A percentile compares a stretch with the other conserved stretches of the same genome.
phyloP scores from a whole-genome alignment of 2,113 vertebrate species.

The Elephas maximus region DNA sequence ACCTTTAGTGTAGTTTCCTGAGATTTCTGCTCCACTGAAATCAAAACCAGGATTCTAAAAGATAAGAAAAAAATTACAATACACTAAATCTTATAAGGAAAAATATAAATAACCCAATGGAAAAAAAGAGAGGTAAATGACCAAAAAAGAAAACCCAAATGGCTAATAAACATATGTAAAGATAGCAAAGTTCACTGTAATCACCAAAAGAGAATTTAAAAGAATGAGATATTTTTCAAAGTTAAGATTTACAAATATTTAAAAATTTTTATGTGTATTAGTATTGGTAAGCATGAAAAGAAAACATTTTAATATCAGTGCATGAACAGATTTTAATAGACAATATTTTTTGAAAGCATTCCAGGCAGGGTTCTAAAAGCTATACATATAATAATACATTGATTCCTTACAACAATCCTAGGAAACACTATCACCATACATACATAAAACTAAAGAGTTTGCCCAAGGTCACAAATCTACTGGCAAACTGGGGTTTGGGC shows the following conservation, averaged over 20 bases:
- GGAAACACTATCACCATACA: background rate
- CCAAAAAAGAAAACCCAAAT: slow-evolving; percentile 4
- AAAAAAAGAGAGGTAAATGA: slow-evolving; percentile 29
- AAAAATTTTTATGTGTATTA: background rate
- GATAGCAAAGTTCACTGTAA: background rate
- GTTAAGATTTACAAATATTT: slow-evolving; percentile 40
- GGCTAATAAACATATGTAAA: slow-evolving; percentile 31
- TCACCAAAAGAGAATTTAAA: slow-evolving; percentile 36
- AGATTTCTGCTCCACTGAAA: slow-evolving; percentile 99
- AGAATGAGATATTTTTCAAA: background rate
- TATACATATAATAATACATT: background rate
- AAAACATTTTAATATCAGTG: background rate
- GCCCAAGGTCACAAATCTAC: background rate
- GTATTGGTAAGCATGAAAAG: background rate
- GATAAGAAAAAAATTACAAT: slow-evolving; percentile 9
- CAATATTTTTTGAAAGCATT: background rate
- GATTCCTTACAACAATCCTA: background rate
- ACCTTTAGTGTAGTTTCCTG: slow-evolving; percentile 97
- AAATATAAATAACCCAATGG: slow-evolving; percentile 1
- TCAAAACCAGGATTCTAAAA: slow-evolving; percentile 98
- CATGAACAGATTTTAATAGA: background rate
- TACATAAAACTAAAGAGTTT: background rate
- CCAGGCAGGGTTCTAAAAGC: background rate
- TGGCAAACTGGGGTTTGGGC: background rate
- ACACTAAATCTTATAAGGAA: slow-evolving; percentile 1